Evolutionary conservation across 1,140 invertebrate species (phyloP).

Genomic region (Bombyx mandarina): DNA sequence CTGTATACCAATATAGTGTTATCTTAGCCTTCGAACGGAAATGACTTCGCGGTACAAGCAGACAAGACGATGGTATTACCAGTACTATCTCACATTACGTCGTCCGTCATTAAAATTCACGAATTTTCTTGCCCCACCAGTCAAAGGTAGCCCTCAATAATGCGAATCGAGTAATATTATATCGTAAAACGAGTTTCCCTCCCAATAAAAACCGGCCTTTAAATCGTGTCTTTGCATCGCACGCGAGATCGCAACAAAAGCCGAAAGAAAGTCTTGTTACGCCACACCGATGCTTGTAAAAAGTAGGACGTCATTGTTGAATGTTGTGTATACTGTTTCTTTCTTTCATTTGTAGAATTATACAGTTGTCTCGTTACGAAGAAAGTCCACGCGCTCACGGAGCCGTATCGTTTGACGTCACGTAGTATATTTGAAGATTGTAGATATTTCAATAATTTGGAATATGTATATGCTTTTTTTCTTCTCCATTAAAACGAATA

Average conservation of each 20-base stretch:
- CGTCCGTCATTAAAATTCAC: no score
- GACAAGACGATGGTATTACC: no score
- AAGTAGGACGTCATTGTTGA: conserved; percentile 40
- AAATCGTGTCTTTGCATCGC: conserved; percentile 5
- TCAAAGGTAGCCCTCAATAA: no score
- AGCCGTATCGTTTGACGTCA: conserved; percentile 48
- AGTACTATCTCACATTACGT: no score
- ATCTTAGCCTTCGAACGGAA: no score
- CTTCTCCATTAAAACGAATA: neutral
- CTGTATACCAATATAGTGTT: no score
- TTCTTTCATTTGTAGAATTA: conserved; percentile 12
- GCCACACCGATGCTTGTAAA: conserved; percentile 34
- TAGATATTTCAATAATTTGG: neutral
- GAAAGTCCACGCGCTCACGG: conserved; percentile 46
- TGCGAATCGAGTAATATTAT: no score
- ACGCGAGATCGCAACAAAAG: conserved; percentile 22
- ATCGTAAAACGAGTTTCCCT: no score
- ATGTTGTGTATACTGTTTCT: conserved; percentile 43
- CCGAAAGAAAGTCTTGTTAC: conserved; percentile 58
- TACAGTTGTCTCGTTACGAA: conserved; percentile 39
- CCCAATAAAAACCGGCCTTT: neutral
- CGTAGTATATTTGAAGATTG: conserved; percentile 21
- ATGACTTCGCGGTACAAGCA: no score
- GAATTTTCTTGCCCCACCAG: no score
- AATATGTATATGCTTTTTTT: neutral